Evolutionary conservation across 2,888 invertebrate genomes (phyloP).

Genomic region (Ectemnius lituratus): DNA sequence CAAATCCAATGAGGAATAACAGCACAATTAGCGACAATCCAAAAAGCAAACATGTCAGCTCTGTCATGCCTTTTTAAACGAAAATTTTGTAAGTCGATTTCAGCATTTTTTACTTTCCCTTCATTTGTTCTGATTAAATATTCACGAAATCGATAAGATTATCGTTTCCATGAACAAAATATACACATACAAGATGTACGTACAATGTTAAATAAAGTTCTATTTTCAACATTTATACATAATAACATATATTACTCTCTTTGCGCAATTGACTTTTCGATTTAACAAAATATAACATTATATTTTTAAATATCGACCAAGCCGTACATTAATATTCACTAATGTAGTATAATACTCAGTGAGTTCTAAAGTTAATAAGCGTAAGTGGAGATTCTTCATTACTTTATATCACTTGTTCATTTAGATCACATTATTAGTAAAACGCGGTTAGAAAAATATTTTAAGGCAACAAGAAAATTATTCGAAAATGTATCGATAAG

Average conservation of each 20-base stretch:
- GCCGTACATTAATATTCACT: too few species aligned
- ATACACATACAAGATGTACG: constrained; percentile 6
- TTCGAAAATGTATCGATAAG: not conserved
- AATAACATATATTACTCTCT: too few species aligned
- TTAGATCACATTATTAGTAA: constrained; percentile 22
- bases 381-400: constrained; percentile 47
- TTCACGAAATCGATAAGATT: too few species aligned
- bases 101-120: too few species aligned
- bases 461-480: not conserved
- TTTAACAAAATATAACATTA: too few species aligned
- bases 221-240: too few species aligned
- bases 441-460: not conserved
- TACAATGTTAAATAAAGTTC: constrained; percentile 9
- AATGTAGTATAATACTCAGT: too few species aligned
- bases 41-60: constrained; percentile 29
- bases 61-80: too few species aligned
- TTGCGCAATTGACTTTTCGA: too few species aligned
- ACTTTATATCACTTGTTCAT: constrained; percentile 18
- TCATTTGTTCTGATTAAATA: too few species aligned
- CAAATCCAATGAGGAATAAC: constrained; percentile 54
- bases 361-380: constrained; percentile 51
- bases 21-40: constrained; percentile 32
- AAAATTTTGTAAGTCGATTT: too few species aligned
- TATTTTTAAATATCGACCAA: too few species aligned
- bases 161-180: not conserved